Evolutionary conservation across 2,888 invertebrate species (phyloP).

Genomic region (Hymenopus coronatus): DNA sequence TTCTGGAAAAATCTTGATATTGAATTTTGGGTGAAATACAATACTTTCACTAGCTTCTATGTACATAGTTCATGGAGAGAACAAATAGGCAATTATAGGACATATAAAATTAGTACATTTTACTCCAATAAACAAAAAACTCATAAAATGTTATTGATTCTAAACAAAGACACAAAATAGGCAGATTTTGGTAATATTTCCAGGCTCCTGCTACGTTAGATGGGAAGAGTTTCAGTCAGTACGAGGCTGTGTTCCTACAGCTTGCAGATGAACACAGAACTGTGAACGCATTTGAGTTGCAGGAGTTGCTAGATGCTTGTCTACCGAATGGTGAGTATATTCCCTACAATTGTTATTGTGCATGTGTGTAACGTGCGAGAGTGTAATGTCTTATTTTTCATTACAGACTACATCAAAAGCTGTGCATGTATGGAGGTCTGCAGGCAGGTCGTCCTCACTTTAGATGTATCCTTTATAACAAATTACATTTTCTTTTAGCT

Average conservation of each 20-base stretch:
- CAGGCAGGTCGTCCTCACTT: constrained; percentile 80
- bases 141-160: no score
- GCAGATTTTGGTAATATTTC: neutral
- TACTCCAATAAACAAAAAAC: no score
- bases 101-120: no score
- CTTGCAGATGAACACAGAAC: constrained; percentile 87
- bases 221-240: constrained; percentile 74
- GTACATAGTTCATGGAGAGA: no score
- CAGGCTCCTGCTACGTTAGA: constrained; percentile 62
- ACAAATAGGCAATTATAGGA: no score
- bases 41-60: no score
- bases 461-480: constrained; percentile 72
- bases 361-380: neutral
- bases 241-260: constrained; percentile 86
- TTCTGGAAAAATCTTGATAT: no score
- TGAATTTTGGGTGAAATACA: no score
- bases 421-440: constrained; percentile 91
- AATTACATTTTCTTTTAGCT: no score
- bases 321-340: constrained; percentile 67
- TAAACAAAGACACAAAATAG: no score
- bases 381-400: constrained; percentile 15
- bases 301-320: constrained; percentile 85
- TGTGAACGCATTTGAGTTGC: constrained; percentile 86
- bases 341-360: neutral
- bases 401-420: constrained; percentile 84